Percentiles rank a stretch among this genome's conserved stretches.
Evolutionary conservation across 2,113 vertebrate species (phyloP).

Genomic region (Formicarius rufipectus): DNA sequence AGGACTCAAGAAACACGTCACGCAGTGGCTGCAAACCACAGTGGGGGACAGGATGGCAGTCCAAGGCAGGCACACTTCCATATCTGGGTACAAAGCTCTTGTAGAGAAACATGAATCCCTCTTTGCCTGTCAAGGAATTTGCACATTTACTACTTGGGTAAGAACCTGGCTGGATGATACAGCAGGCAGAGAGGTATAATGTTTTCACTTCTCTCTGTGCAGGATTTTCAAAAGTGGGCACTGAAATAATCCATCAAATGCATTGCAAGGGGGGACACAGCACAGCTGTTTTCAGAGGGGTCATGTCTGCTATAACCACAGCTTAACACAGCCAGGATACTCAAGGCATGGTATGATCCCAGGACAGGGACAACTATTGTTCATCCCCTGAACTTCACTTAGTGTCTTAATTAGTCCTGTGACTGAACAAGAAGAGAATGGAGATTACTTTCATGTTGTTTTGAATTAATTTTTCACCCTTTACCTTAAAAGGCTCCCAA

Average conservation of each 20-base stretch:
- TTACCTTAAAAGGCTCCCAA: neutral
- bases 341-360: neutral
- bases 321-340: neutral
- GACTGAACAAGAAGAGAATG: neutral
- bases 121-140: neutral
- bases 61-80: neutral
- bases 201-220: neutral
- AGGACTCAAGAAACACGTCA: neutral
- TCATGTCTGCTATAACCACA: neutral
- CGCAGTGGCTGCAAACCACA: neutral
- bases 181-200: neutral
- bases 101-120: fast-evolving
- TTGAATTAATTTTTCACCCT: neutral
- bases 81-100: neutral
- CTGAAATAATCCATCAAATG: neutral
- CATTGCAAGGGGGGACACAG: neutral
- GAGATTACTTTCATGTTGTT: neutral
- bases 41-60: neutral
- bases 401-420: neutral
- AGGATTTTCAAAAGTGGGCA: neutral
- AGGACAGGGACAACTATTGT: neutral
- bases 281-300: neutral
- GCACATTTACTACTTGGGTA: neutral
- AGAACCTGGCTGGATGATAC: neutral
- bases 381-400: neutral